Base-by-base conservation (phyloP, 2,888 invertebrate genomes). In the Orthonychiurus folsomi region DNA sequence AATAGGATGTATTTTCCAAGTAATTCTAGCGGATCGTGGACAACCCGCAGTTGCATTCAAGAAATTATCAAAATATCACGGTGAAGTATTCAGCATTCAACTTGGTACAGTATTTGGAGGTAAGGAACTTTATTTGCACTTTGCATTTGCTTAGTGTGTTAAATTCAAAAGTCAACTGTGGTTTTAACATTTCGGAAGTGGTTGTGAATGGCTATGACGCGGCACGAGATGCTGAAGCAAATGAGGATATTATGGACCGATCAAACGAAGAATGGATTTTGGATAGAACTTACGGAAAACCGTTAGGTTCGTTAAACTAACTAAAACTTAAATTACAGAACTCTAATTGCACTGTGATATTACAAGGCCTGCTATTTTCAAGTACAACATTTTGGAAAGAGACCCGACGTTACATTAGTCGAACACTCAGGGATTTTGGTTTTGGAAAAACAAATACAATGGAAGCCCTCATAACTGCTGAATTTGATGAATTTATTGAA, bases 381-480 rank as follows among this genome's bases (percentile, higher is more conserved):
- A 23, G 52, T 52, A 23, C 21, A n/a, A 18, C 18, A n/a, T 21
- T 47, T 20, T 67, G 67, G 67, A 57, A 54, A 56, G 65, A 65
- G 56, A 66, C 65, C 26, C 50, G 65, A 5, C 64, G 64, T 12
- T 64, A 61, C 59, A 59, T 64, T 23, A 63, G 64, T 18, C 60
- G 64, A 55, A 64, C 59, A 25, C 47, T 68, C 12, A 2, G 63
- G 21, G 64, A 68, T 24, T 61, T 66, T 47, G 68, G 66, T 0
- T 63, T 61, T 27, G 67, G 67, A 12, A 67, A 67, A 47, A 60
- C 59, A 27, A 60, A 53, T 1, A 61, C 57, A 3, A 67, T 67
- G 65, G 63, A 67, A 26, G 18, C 37, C 3, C 37, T 54, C 12
- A 52, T 65, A 2, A 53, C 61, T 9, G 63, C 63, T n/a, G 67